These are phyloP conservation scores for Conchocele bisecta DNA, from an alignment of 2,888 invertebrate genomes.

Conservation along the genomic window DNA sequence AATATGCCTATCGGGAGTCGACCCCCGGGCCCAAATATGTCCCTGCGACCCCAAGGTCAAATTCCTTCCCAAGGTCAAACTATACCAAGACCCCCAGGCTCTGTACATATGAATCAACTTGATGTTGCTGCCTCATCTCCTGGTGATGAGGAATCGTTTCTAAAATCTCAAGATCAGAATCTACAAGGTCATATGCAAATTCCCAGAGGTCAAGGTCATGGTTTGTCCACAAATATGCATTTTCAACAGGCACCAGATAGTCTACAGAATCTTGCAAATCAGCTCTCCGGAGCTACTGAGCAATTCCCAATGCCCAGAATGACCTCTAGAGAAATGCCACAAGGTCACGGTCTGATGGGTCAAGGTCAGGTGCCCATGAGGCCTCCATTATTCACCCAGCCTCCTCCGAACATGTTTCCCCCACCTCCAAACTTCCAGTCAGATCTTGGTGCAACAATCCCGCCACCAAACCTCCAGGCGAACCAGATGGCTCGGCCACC, in stretches of 20 bases:
- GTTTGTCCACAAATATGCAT: no score
- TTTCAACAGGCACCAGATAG: no score
- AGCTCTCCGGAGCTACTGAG: no score
- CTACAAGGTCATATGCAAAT: slow-evolving; percentile 31
- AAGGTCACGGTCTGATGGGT: slow-evolving; percentile 16
- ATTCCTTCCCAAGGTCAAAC: slow-evolving; percentile 30
- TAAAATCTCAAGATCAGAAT: no score
- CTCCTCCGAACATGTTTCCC: slow-evolving; percentile 48
- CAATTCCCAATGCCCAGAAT: slow-evolving; percentile 17
- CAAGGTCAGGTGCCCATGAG: slow-evolving; percentile 25
- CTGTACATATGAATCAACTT: no score
- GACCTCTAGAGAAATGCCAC: slow-evolving; percentile 17
- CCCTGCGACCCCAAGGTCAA: slow-evolving; percentile 25
- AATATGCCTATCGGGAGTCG: not conserved
- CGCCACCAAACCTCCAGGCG: slow-evolving; percentile 8
- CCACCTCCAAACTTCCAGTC: slow-evolving; percentile 45
- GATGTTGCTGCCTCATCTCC: no score
- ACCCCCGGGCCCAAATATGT: slow-evolving; percentile 12
- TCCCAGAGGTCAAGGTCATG: slow-evolving; percentile 19
- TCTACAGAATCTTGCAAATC: no score
- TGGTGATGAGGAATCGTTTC: no score
- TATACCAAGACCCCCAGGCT: no score
- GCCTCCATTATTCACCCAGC: slow-evolving; percentile 50
- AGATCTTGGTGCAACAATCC: slow-evolving; percentile 29
- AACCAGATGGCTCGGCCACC: not conserved